A percentile compares a stretch with the other conserved stretches of the same genome.
phyloP scores from a whole-genome alignment of 2,797 vertebrate genomes.

The Delichon dasypus region DNA sequence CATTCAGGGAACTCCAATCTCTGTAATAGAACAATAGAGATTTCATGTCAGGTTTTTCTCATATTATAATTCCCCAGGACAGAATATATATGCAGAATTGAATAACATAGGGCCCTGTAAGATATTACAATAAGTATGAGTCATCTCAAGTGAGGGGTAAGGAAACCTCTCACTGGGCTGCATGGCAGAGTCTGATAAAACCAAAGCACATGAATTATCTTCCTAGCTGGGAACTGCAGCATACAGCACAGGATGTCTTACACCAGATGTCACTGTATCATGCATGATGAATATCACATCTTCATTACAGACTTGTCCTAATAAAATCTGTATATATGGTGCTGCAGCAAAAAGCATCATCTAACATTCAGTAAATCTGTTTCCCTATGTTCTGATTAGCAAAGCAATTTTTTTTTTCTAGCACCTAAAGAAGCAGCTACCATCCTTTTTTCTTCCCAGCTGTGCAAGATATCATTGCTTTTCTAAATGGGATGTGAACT shows the following conservation, averaged over 20 bases:
- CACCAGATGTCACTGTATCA: slow-evolving; percentile 60
- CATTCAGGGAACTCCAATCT: background rate
- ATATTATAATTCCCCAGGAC: background rate
- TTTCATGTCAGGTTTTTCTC: background rate
- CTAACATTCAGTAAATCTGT: background rate
- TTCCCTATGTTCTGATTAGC: background rate
- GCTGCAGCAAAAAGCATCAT: slow-evolving; percentile 5
- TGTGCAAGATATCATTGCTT: background rate
- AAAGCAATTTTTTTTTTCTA: slow-evolving; percentile 7
- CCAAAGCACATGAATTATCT: background rate
- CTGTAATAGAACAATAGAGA: background rate
- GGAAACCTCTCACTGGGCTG: background rate
- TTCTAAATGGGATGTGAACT: background rate
- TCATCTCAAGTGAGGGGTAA: background rate
- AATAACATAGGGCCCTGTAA: background rate
- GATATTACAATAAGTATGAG: background rate
- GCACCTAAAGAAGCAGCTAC: background rate
- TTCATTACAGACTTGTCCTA: background rate
- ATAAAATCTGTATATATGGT: background rate
- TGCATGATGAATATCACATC: slow-evolving; percentile 32
- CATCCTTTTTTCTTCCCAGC: background rate
- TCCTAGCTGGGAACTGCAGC: background rate
- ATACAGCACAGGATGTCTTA: slow-evolving; percentile 2
- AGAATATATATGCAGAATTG: background rate
- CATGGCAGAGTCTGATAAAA: background rate